Evolutionary conservation across 2,797 vertebrate species (phyloP), one percentile per base, ranked within the genome.

Genomic region (Aselliscus stoliczkanus): DNA sequence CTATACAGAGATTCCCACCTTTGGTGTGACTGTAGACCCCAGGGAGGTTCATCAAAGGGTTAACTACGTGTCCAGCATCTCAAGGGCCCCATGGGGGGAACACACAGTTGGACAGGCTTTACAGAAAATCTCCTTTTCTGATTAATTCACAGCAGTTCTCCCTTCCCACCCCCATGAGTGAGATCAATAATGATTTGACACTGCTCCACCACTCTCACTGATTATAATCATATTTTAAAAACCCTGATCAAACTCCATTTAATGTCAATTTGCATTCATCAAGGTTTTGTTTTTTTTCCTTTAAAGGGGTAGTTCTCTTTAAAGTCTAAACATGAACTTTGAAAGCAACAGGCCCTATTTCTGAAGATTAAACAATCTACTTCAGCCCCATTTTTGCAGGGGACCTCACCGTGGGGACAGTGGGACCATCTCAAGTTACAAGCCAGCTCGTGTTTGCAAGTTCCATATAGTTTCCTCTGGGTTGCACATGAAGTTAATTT

Each of bases 191-290:
- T 80, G 90, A 93, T 34, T 12, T 47, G 60, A 69, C 82, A 62
- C 70, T 56, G 64, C 64, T 69, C 17, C 42, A 58, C 86, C 83
- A 31, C 82, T 86, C 79, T 69, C 64, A 15, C 82, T 79, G 89
- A 97, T 93, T 92, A 86, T 86, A 94, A 97, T 96, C 88, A 92
- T 93, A 94, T 90, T 96, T 50, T 95, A 20, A 91, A 96, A 94
- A 88, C 56, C 81, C 81, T 70, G 72, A 86, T 96, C 69, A 70
- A 95, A 93, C 94, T 93, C 87, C 93, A 80, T 90, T 96, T 95
- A 76, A 94, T 90, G 85, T 94, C 88, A 90, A 92, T 92, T 93
- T 96, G 94, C 90, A 95, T 92, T 94, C 94, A 92, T 90, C 89
- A 80, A 73, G 84, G 4, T 10, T n/a, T 72, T 70, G n/a, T 29